These are phyloP conservation scores for Antrozous pallidus DNA, from an alignment of 2,797 vertebrate genomes.

Conservation along the genomic window DNA sequence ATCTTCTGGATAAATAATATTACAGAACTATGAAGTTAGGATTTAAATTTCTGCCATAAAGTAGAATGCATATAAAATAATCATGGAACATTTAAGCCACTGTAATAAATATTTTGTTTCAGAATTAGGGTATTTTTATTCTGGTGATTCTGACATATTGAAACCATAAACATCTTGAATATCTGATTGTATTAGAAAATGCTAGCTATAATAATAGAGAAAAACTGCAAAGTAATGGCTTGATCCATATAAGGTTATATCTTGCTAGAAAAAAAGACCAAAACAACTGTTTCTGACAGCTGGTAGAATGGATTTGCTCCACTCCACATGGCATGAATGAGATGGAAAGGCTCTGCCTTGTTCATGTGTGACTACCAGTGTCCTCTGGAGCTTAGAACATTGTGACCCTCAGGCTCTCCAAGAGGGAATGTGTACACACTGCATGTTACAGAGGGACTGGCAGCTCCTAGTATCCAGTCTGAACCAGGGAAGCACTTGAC, in stretches of 20 bases:
- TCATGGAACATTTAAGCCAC: neutral
- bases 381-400: neutral
- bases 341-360: neutral
- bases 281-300: neutral
- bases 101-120: neutral
- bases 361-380: neutral
- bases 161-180: neutral
- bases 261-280: neutral
- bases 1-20: neutral
- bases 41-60: neutral
- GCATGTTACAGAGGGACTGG: neutral
- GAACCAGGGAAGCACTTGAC: slow-evolving; percentile 68
- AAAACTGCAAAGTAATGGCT: neutral
- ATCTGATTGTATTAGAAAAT: neutral
- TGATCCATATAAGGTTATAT: neutral
- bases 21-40: neutral
- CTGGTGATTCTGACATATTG: neutral
- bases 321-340: neutral
- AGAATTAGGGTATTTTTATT: neutral
- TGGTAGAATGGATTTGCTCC: neutral
- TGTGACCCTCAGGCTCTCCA: neutral
- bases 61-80: neutral
- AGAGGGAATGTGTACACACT: neutral
- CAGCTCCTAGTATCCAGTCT: neutral
- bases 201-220: neutral